Base-by-base conservation (phyloP, 2,113 vertebrate genomes). In the Orcinus orca region DNA sequence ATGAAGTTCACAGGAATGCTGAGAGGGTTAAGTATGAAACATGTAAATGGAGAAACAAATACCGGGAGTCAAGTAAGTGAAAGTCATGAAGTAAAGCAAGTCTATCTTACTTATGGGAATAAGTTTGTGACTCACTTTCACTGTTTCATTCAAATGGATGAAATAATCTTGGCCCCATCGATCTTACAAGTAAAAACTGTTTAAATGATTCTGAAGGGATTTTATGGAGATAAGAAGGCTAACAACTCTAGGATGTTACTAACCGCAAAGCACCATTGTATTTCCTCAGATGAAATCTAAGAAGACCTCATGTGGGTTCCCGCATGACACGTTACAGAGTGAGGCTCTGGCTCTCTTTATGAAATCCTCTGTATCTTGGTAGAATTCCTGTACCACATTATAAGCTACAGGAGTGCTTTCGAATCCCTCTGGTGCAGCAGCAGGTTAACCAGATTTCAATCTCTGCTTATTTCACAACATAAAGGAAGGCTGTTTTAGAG, bases 391-490 rank as follows among this genome's bases (percentile, higher is more conserved):
- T 2, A 33, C 26, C 23, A 50, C 2, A 47, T 0, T 55, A 8
- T 31, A 31, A 77, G 14, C 5, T 73, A 68, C 12, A 31, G 60
- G 38, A 76, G 26, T n/a, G 18, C 26, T 55, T 92, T 76, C 33
- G 76, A 21, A 25, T 70, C 71, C 53, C 62, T 47, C 44, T 82
- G 29, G 31, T 70, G 83, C 50, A 87, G 55, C 12, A 73, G 65
- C 90, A 41, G 17, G 31, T 92, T 95, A 96, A 96, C 41, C 47
- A 96, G 87, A 67, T 96, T 93, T 81, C 65, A 74, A 36, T 76
- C 14, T 47, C 15, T 68, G 12, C 25, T 87, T 96, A 63, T 89
- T 93, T 68, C 21, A 65, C 1, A 87, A 17, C 41, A 88, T 85
- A 90, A 94, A 92, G 55, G 3, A 73, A 82, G 36, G 41, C 36